Evolutionary conservation across 2,113 vertebrate genomes (phyloP).

Genomic region (Corythornis cristatus): DNA sequence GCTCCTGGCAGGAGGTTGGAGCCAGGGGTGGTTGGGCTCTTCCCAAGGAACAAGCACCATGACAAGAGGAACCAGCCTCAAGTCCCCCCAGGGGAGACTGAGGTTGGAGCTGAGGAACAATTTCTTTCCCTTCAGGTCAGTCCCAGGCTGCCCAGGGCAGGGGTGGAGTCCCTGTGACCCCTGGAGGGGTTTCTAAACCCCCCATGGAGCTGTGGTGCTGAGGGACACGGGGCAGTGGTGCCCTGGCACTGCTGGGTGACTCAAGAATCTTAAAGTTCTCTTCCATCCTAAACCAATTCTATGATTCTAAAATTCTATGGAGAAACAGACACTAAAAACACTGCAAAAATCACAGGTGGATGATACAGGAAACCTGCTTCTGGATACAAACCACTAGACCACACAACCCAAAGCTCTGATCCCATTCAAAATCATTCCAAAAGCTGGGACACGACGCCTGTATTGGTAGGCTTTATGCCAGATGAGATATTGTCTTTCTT

Average conservation of each 20-base stretch:
- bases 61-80: background rate
- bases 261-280: background rate
- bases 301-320: background rate
- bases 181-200: background rate
- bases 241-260: background rate
- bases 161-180: background rate
- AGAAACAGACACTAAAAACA: background rate
- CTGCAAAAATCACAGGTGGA: background rate
- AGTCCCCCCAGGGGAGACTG: no score
- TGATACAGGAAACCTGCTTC: background rate
- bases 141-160: background rate
- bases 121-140: no score
- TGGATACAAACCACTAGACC: background rate
- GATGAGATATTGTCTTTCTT: slow-evolving; percentile 47
- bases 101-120: no score
- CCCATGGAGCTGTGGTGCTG: background rate
- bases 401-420: background rate
- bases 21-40: no score
- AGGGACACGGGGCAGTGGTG: background rate
- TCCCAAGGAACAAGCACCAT: background rate
- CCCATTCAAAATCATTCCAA: background rate
- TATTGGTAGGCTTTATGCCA: slow-evolving; percentile 33
- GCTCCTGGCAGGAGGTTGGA: no score
- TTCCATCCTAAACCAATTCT: background rate
- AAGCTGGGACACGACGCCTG: background rate